A percentile compares a stretch with the other conserved stretches of the same genome.
phyloP scores from a whole-genome alignment of 2,797 vertebrate genomes.

The Pangasius krempfi region DNA sequence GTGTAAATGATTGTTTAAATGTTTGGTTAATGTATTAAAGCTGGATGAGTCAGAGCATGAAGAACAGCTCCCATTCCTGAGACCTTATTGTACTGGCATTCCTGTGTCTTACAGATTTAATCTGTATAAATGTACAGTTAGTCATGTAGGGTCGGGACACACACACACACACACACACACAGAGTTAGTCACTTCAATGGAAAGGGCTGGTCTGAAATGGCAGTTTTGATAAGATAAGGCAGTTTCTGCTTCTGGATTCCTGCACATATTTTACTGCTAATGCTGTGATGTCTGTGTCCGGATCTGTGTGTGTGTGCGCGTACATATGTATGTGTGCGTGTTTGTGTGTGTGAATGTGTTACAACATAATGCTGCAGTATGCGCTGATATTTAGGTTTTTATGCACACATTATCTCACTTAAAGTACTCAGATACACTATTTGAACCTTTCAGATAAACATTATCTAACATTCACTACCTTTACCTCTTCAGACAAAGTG shows the following conservation, averaged over 20 bases:
- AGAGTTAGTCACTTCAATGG: constrained; percentile 19
- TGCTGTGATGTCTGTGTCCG: constrained; percentile 1
- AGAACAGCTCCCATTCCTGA: constrained; percentile 20
- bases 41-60: constrained; percentile 16
- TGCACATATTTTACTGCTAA: constrained; percentile 26
- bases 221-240: constrained; percentile 49
- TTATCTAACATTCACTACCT: neutral
- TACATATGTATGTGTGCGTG: neutral
- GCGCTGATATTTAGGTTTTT: neutral
- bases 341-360: neutral
- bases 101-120: constrained; percentile 38
- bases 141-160: constrained; percentile 36
- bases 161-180: constrained; percentile 30
- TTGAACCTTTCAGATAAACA: neutral
- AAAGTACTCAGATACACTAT: neutral
- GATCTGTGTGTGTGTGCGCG: neutral
- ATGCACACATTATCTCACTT: neutral
- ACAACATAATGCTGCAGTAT: neutral
- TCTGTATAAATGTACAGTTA: constrained; percentile 46
- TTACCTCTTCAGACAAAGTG: neutral
- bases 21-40: neutral
- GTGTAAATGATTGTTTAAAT: neutral
- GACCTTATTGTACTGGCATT: constrained; percentile 28
- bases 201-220: constrained; percentile 50
- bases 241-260: constrained; percentile 45